Conservation (phyloP, 2,797 vertebrate genomes). For the Prionace glauca region DNA sequence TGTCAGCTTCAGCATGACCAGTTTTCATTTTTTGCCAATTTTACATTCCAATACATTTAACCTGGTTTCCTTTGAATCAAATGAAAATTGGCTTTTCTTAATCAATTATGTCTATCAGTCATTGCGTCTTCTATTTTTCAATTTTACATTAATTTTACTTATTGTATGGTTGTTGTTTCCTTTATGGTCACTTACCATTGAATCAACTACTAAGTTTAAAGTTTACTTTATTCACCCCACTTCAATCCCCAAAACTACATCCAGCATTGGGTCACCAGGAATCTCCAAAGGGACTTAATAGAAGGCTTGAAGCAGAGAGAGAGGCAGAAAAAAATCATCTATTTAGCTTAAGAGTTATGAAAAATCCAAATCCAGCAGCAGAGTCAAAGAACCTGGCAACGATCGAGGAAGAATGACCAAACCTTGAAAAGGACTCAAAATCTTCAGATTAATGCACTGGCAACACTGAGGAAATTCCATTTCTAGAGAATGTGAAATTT, state of each 20-base stretch:
- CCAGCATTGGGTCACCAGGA: background rate
- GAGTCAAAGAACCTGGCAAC: no score
- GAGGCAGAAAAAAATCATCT: no score
- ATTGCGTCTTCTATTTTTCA: background rate
- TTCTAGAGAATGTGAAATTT: no score
- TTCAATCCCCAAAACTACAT: background rate
- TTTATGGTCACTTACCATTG: background rate
- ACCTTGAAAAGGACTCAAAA: no score
- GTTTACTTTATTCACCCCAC: background rate
- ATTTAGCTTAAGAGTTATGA: no score
- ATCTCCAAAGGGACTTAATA: no score
- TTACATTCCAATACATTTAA: background rate
- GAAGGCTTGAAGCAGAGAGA: no score
- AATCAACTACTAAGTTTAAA: background rate
- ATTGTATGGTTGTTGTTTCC: background rate
- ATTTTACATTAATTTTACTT: background rate
- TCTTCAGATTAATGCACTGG: no score
- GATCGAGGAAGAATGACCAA: no score
- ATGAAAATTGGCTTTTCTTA: background rate
- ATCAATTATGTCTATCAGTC: background rate
- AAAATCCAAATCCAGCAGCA: no score
- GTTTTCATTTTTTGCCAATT: background rate
- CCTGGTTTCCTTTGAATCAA: background rate
- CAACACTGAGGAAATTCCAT: no score
- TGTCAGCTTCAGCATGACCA: background rate